Evolutionary conservation across 2,888 invertebrate species (phyloP).

Genomic region (Scaeva pyrastri): DNA sequence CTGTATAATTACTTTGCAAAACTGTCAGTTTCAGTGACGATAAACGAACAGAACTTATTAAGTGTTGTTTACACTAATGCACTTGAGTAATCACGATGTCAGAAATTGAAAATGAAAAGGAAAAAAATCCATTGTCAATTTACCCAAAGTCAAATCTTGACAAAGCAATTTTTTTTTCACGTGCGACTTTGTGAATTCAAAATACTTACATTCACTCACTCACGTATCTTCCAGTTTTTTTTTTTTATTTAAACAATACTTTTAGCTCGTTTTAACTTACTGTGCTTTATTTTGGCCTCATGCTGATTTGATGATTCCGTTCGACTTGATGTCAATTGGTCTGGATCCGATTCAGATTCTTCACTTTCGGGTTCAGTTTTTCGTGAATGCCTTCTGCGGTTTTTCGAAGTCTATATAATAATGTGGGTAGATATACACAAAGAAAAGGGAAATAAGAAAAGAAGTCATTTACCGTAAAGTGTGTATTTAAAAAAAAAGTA

Average conservation of each 20-base stretch:
- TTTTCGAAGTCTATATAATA: slow-evolving; percentile 84
- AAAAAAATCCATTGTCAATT: too few relatives aligned
- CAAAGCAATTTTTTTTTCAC: neutral
- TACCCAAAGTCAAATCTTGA: too few relatives aligned
- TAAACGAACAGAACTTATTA: too few relatives aligned
- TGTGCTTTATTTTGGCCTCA: slow-evolving; percentile 89
- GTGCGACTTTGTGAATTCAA: neutral
- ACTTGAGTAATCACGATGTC: too few relatives aligned
- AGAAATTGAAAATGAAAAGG: too few relatives aligned
- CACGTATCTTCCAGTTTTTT: neutral
- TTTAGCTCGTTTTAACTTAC: slow-evolving; percentile 84
- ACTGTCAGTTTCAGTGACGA: too few relatives aligned
- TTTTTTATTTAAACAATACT: neutral
- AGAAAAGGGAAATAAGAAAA: slow-evolving; percentile 54
- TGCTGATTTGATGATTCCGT: slow-evolving; percentile 91
- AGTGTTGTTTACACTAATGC: too few relatives aligned
- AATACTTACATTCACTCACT: neutral
- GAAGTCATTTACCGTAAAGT: slow-evolving; percentile 79
- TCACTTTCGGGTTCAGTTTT: slow-evolving; percentile 89
- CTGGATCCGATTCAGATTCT: slow-evolving; percentile 90
- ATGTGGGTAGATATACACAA: neutral
- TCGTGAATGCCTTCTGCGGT: slow-evolving; percentile 86
- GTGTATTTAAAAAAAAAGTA: slow-evolving; percentile 36
- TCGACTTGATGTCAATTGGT: slow-evolving; percentile 89
- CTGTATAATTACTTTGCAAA: too few relatives aligned